Evolutionary conservation across 2,113 vertebrate genomes (phyloP), one percentile per base, ranked within the genome.

Genomic region (Sinocyclocheilus anshuiensis): DNA sequence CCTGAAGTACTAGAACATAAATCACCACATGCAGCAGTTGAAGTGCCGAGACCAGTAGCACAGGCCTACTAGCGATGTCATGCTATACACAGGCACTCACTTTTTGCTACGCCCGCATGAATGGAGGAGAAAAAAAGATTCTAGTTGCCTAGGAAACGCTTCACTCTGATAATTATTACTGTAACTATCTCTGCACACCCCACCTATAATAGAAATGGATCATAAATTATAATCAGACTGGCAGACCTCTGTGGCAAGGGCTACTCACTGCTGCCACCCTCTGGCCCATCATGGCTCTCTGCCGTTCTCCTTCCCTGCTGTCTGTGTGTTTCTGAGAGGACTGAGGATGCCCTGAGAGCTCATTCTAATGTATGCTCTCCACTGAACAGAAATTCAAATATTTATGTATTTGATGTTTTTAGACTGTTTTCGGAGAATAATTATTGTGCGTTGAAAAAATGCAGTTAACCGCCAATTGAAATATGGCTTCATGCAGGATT

Each of bases 201-300:
- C 96, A 98, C 96, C 97, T 98, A 97, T 98, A 98, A 97, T 96
- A 96, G 96, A 96, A 96, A 97, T 97, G 96, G 97, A 97, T 97
- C 96, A 97, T 97, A 96, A 97, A 98, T 97, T 95, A 95, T 91
- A 92, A 93, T 90, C 92, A 71, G 96, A 97, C 96, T 97, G 97
- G 95, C 97, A 98, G 96, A 95, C 95, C 93, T 95, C 96, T 90
- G 91, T 91, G 76, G 69, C 36, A 20, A 92, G 90, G 91, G 77
- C 89, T 92, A 94, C 97, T 97, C 96, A 26, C 93, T 95, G 94
- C 95, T 95, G 96, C 96, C 94, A 94, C 95, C 97, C 94, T 93
- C 95, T 94, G 96, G 95, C 63, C 0, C 24, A 90, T 29, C 29
- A 33, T 50, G 80, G 77, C 16, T 76, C 87, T 61, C 77, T 69